Evolutionary conservation across 2,113 vertebrate genomes (phyloP), one percentile per base, ranked within the genome.

Genomic region (Colossoma macropomum): DNA sequence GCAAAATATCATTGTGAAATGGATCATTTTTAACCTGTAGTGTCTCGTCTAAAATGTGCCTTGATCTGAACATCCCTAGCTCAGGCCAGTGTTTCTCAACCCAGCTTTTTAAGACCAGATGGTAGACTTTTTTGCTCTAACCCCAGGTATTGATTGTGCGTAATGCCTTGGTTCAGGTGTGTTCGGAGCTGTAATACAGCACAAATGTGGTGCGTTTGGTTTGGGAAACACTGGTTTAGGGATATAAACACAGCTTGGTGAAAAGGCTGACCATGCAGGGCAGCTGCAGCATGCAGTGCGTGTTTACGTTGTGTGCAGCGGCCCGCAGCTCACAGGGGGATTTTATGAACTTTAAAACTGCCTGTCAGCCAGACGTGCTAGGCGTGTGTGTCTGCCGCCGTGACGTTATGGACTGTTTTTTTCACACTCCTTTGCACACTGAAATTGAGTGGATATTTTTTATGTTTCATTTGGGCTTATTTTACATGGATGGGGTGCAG

Each of bases 301-400:
- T 56, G 80, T 75, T 82, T 52, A 56, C 48, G 3, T 30, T 76
- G 17, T 75, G 34, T 54, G 72, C 80, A 56, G 30, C 41, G 23
- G 60, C 34, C 78, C 54, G 2, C 8, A 62, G 59, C 59, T 25
- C 59, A 62, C 72, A 30, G 69, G 78, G 63, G 63, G 59, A 52
- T 75, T 75, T 85, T 62, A 81, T 65, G 13, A 71, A 81, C 72
- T 66, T 78, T 75, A 59, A 56, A 75, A 75, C 54, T 72, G 69
- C 32, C 65, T 48, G 50, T 75, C 76, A 74, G 77, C 71, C 32
- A 5, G 66, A 68, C 54, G 54, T 23, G 21, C 54, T 15, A 1
- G 1, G 66, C 15, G 66, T 54, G 77, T 50, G 25, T 28, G 50
- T 16, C n/a, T 23, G 7, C 45, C 23, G 17, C 16, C 15, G 23